A percentile compares a stretch with the other conserved stretches of the same genome.
These are phyloP conservation scores for Tyrannus savana DNA, from an alignment of 2,113 vertebrate genomes.

Conservation along the genomic window DNA sequence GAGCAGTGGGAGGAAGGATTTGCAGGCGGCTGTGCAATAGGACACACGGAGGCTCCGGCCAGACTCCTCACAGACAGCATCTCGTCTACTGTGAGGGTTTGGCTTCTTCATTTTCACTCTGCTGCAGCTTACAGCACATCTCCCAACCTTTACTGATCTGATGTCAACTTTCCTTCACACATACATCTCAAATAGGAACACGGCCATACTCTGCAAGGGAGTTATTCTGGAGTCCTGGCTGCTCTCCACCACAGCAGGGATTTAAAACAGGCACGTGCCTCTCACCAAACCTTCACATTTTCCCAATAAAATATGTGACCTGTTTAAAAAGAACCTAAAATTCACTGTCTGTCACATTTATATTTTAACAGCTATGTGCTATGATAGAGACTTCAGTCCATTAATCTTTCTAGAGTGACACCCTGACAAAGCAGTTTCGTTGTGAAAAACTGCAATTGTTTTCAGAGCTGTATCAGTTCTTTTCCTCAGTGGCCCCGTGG, in stretches of 20 bases:
- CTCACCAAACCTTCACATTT: background rate
- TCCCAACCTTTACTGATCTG: background rate
- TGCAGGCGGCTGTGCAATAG: background rate
- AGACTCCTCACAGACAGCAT: accelerated
- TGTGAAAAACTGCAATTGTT: background rate
- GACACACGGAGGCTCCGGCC: accelerated
- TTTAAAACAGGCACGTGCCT: background rate
- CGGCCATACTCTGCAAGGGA: background rate
- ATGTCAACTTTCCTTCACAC: background rate
- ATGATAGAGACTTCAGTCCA: background rate
- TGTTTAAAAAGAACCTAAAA: conserved; percentile 21
- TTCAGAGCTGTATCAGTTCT: background rate
- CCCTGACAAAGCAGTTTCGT: conserved; percentile 4
- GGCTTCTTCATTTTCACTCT: background rate
- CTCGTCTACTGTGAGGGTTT: background rate
- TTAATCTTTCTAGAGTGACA: conserved; percentile 1
- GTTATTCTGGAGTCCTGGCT: background rate
- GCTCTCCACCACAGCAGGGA: background rate
- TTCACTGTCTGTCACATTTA: background rate
- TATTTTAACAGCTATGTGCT: background rate
- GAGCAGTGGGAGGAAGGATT: background rate
- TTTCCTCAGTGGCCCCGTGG: background rate
- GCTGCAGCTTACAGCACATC: background rate
- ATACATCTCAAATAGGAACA: background rate
- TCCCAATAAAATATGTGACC: background rate